Conservation (phyloP, 2,888 invertebrate genomes). For the Balanococcus diminutus region DNA sequence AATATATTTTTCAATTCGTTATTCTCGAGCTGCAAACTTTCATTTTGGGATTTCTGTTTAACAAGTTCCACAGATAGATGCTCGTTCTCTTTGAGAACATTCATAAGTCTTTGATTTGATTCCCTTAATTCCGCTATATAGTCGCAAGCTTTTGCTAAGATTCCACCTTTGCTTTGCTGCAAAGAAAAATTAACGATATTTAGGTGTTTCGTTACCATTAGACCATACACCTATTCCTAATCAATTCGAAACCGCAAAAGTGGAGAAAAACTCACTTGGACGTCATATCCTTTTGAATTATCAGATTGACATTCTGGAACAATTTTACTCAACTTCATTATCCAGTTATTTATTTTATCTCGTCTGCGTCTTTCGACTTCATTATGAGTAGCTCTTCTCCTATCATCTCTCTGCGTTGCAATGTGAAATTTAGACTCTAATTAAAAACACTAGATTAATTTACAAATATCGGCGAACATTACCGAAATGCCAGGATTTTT, state of each 20-base stretch:
- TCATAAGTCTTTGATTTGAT: slow-evolving; percentile 74
- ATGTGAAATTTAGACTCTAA: neutral
- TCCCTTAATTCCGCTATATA: slow-evolving; percentile 85
- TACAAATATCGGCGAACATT: slow-evolving; percentile 32
- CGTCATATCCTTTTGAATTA: slow-evolving; percentile 63
- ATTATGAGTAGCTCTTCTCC: slow-evolving; percentile 89
- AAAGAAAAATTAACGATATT: neutral
- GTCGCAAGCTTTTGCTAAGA: slow-evolving; percentile 93
- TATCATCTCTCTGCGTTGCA: slow-evolving; percentile 76
- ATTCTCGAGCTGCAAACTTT: slow-evolving; percentile 78
- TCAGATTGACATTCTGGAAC: slow-evolving; percentile 70
- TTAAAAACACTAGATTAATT: neutral
- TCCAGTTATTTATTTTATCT: slow-evolving; percentile 98
- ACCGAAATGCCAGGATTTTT: slow-evolving; percentile 50
- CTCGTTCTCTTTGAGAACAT: slow-evolving; percentile 73
- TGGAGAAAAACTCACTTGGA: slow-evolving; percentile 58
- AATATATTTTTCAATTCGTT: slow-evolving; percentile 56
- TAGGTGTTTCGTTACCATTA: neutral
- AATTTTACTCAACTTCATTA: slow-evolving; percentile 86
- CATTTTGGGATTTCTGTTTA: slow-evolving; percentile 73
- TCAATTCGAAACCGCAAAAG: neutral
- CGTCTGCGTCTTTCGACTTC: slow-evolving; percentile 92
- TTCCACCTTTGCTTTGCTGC: slow-evolving; percentile 90
- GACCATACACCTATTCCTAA: too few relatives aligned
- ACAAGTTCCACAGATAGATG: slow-evolving; percentile 74